Evolutionary conservation across 2,797 vertebrate species (phyloP), one percentile per base, ranked within the genome.

Genomic region (Spea hammondii): DNA sequence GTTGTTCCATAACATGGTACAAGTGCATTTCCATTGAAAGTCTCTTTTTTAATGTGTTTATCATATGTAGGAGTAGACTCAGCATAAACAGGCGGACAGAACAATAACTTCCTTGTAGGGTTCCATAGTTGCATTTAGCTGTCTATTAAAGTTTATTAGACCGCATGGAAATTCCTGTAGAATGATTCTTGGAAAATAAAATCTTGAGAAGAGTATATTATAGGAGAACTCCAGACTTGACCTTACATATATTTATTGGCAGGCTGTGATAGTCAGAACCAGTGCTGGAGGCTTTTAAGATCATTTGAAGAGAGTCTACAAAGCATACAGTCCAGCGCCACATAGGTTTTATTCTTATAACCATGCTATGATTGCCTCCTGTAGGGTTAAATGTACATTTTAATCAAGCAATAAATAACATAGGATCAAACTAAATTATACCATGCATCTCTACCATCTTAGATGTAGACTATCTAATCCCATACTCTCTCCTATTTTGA

Each of bases 61-160:
- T 66, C 32, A 65, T 14, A 72, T 32, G 69, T 65, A 47, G 68
- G 51, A 72, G 62, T 14, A n/a, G 50, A 59, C 8, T 45, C 50
- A 65, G 59, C 55, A 67, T 72, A 46, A 65, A 78, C 13, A 71
- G 44, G 6, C 45, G 50, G 70, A 72, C 13, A 59, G 51, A 72
- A 72, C 17, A 79, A 72, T 67, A 72, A 47, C 10, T 65, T 65
- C 8, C 60, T 65, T 53, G 49, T 65, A 74, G 62, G 47, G 59
- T 73, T 72, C 32, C 13, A 65, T 8, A 13, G 59, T 65, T 57
- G 53, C 53, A 78, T 66, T 32, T 73, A 72, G 67, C 70, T 72
- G 70, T 14, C 77, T 50, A 73, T 66, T 72, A 57, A 17, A 59
- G 50, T 72, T 72, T 66, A 73, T 53, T 72, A 45, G 53, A 54